Evolutionary conservation across 2,888 invertebrate species (phyloP), one percentile per base, ranked within the genome.

Genomic region (Dasypogon diadema): DNA sequence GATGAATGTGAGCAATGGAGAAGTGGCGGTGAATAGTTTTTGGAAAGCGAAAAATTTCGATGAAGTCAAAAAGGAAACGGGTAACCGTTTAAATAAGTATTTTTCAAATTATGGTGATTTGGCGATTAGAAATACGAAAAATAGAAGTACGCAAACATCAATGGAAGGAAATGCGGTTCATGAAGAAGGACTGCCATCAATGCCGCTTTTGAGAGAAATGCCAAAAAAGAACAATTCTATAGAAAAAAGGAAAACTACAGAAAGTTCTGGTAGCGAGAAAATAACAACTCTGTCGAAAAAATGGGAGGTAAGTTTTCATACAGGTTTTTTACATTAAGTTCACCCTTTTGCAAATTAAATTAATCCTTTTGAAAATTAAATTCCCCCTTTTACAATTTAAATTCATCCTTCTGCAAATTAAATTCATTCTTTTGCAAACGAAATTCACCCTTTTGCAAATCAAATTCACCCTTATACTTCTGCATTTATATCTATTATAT

Each of bases 121-220:
- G 58, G 81, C 81, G 5, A 37, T 54, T 79, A 80, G 80, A 79
- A 68, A 81, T 22, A 60, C 30, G 34, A 54, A 81, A 73, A 79
- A 83, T 76, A 81, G 83, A 1, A 81, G 84, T 56, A 85, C 85
- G 30, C 84, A 85, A 78, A 85, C 85, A 2, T 83, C 81, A 2
- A 82, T 83, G 0, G 79, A 80, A 3, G 79, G 81, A 1, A 75
- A 80, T 10, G 82, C 79, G 0, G 80, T 84, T 4, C 80, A 84
- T 4, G 84, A 84, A 80, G 80, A 83, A 37, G 84, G 84, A 2
- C 84, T 87, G 48, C 83, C 91, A 37, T 90, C 91, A 0, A 89
- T 91, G 82, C 91, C 92, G 0, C 86, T 92, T 21, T 82, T 92
- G 76, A 88, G 90, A 77, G 91, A 90, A 81, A 88, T 89, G 81